A percentile compares a stretch with the other conserved stretches of the same genome.
Evolutionary conservation across 2,797 vertebrate genomes (phyloP).

Genomic region (Diplodus puntazzo): DNA sequence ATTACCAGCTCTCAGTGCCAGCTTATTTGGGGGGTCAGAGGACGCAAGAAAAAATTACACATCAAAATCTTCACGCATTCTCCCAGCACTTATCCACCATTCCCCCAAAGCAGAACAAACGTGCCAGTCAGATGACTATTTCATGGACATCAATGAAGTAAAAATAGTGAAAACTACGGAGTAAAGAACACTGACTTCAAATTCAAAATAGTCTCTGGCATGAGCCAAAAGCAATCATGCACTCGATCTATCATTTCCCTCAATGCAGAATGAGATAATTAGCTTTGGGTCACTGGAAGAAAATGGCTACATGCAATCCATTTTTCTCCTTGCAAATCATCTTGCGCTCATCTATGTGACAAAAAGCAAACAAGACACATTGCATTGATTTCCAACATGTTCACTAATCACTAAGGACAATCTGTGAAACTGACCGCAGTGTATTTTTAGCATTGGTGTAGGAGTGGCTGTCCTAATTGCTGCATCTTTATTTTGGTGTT

Average conservation of each 20-base stretch:
- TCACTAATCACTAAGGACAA: slow-evolving; percentile 8
- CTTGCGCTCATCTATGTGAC: slow-evolving; percentile 10
- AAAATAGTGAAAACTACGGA: neutral
- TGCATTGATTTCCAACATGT: slow-evolving; percentile 39
- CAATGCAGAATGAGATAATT: slow-evolving; percentile 37
- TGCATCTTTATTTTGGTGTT: slow-evolving; percentile 7
- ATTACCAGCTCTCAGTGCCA: slow-evolving; percentile 87
- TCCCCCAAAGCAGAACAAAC: neutral
- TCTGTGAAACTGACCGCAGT: slow-evolving; percentile 8
- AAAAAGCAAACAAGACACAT: slow-evolving; percentile 33
- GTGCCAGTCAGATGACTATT: neutral
- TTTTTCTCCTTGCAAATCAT: slow-evolving; percentile 26
- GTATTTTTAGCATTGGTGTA: neutral
- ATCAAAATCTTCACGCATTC: slow-evolving; percentile 21
- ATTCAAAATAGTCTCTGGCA: slow-evolving; percentile 27
- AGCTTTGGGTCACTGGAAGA: slow-evolving; percentile 35
- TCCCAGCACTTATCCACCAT: neutral
- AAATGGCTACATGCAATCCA: slow-evolving; percentile 40
- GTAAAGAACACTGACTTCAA: slow-evolving; percentile 7
- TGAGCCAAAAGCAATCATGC: slow-evolving; percentile 37
- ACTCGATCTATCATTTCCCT: slow-evolving; percentile 48
- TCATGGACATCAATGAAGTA: neutral
- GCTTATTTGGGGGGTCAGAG: slow-evolving; percentile 66
- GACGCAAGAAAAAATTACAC: slow-evolving; percentile 46
- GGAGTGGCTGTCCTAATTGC: neutral